Evolutionary conservation across 1,140 invertebrate genomes (phyloP).

Genomic region (Zeugodacus cucurbitae): DNA sequence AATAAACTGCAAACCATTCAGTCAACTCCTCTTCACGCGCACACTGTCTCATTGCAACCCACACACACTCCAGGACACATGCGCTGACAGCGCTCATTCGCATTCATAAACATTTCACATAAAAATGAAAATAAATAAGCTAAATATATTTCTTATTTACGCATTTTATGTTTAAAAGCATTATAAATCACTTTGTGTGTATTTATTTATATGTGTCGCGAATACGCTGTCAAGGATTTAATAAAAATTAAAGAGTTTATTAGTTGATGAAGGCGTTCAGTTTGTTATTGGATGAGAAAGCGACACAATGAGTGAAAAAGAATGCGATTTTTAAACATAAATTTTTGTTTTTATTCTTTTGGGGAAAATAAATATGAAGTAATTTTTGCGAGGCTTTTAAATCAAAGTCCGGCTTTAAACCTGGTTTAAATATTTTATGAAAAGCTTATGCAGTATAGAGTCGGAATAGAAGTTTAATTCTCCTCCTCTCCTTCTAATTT

Average conservation of each 20-base stretch:
- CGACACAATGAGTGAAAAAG: not conserved
- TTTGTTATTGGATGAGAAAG: not conserved
- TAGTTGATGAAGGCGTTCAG: not conserved
- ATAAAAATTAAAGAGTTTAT: conserved; percentile 12
- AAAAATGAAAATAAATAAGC: not conserved
- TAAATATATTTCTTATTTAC: not conserved
- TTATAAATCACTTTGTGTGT: not conserved
- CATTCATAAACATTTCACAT: not conserved
- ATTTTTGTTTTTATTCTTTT: too few species aligned
- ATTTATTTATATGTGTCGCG: not conserved
- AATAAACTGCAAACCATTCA: not conserved
- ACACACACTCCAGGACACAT: too few species aligned
- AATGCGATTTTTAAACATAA: too few species aligned
- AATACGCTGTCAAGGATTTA: not conserved
- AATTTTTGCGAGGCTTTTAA: too few species aligned
- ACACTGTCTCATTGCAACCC: not conserved
- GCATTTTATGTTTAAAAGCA: not conserved
- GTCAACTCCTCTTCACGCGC: too few species aligned
- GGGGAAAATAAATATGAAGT: too few species aligned
- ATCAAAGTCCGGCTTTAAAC: too few species aligned
- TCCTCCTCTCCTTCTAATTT: too few species aligned
- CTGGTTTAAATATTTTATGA: too few species aligned
- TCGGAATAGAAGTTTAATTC: too few species aligned
- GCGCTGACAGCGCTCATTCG: not conserved
- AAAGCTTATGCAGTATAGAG: too few species aligned